These are phyloP conservation scores for Merluccius polli DNA, from an alignment of 2,797 vertebrate genomes.

Conservation along the genomic window DNA sequence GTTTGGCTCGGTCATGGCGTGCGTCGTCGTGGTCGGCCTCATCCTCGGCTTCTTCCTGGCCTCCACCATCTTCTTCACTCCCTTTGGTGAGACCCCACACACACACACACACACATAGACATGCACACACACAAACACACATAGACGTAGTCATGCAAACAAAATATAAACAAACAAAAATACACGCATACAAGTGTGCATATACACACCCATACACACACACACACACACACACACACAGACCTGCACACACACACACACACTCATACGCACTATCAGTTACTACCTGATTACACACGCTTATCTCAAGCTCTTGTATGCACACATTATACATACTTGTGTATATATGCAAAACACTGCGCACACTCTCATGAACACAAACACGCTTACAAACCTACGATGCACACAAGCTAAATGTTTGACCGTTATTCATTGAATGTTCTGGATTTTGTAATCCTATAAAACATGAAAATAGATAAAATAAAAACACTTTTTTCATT, in stretches of 20 bases:
- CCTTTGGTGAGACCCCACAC: conserved; percentile 75
- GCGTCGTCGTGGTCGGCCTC: conserved; percentile 80
- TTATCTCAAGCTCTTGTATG: no score
- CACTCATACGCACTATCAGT: no score
- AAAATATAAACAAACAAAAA: background rate
- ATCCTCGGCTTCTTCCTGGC: conserved; percentile 85
- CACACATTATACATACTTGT: no score
- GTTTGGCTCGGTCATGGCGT: conserved; percentile 80
- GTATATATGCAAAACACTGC: background rate
- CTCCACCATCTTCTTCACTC: conserved; percentile 80
- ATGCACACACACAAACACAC: background rate
- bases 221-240: no score
- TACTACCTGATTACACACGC: no score
- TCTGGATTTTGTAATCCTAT: no score
- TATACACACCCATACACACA: background rate
- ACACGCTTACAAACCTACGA: background rate
- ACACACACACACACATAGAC: background rate
- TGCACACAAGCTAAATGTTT: background rate
- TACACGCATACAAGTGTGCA: background rate
- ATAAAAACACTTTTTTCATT: no score
- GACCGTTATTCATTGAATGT: no score
- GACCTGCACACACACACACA: no score
- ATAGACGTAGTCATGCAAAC: background rate
- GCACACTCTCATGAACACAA: background rate
- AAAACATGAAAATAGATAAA: no score